Conservation (phyloP, 30 jellyfish, hydroid and myxozoan genomes). For the Aurelia coerulea region DNA sequence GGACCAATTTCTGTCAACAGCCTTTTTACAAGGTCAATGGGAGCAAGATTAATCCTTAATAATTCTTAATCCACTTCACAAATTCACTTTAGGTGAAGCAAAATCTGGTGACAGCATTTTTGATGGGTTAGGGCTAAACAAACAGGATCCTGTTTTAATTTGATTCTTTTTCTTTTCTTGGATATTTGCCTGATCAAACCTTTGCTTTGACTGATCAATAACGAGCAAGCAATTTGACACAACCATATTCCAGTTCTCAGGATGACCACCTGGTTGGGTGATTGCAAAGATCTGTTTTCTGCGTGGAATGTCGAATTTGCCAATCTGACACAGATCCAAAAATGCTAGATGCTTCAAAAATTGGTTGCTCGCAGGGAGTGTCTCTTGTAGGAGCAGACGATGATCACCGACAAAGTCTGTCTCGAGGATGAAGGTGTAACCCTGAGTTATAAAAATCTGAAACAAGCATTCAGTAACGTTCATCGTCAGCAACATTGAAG, state of each 20-base stretch:
- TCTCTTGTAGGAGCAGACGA: constrained; percentile 40
- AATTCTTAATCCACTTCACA: no score
- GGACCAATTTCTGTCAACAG: no score
- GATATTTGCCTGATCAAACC: constrained; percentile 13
- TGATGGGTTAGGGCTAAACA: background rate
- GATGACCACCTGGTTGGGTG: constrained; percentile 43
- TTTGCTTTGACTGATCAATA: constrained; percentile 23
- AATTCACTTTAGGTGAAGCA: background rate
- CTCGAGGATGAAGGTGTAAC: constrained; percentile 49
- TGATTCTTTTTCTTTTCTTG: constrained; percentile 10
- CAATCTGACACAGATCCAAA: constrained; percentile 49
- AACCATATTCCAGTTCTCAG: constrained; percentile 54
- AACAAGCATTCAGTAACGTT: constrained; percentile 22
- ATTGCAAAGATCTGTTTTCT: no score
- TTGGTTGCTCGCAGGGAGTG: constrained; percentile 36
- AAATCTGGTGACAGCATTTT: background rate
- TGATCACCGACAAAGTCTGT: constrained; percentile 51
- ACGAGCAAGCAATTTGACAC: constrained; percentile 28
- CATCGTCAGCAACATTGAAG: constrained; percentile 11
- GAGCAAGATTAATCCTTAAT: no score
- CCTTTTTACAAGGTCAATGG: no score
- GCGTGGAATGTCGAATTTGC: constrained; percentile 11
- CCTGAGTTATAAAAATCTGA: constrained; percentile 53
- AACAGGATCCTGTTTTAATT: background rate
- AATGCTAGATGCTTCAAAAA: constrained; percentile 56